These are phyloP conservation scores for Microtus oregoni DNA, from an alignment of 2,113 vertebrate species.

Conservation along the genomic window DNA sequence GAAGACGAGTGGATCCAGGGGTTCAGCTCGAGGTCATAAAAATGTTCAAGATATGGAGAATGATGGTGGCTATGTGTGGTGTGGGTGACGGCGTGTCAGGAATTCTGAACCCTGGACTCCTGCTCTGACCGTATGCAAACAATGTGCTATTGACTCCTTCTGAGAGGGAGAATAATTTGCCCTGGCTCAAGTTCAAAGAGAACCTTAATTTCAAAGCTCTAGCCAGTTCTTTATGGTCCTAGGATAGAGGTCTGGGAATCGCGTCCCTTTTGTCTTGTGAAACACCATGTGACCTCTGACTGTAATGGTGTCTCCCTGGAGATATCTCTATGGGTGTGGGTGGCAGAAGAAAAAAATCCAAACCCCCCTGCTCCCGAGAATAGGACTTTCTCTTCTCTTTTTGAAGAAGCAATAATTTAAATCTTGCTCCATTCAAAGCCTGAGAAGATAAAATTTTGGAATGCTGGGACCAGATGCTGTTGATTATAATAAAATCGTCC, in stretches of 20 bases:
- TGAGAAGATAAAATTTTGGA: background rate
- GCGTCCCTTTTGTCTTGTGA: background rate
- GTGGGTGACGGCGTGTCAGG: background rate
- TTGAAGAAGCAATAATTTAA: background rate
- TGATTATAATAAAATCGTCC: too few relatives aligned
- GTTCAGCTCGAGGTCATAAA: background rate
- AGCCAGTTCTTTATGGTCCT: background rate
- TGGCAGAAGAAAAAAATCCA: background rate
- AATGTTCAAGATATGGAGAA: background rate
- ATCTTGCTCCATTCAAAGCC: background rate
- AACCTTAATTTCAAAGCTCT: slow-evolving; percentile 40
- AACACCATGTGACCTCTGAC: background rate
- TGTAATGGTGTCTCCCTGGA: background rate
- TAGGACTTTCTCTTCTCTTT: background rate
- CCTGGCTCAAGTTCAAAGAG: slow-evolving; percentile 23
- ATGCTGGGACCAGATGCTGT: too few relatives aligned
- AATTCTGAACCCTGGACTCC: background rate
- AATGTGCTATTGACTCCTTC: background rate
- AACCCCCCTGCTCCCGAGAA: background rate
- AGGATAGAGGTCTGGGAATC: background rate
- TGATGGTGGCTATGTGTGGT: too few relatives aligned
- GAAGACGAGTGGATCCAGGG: too few relatives aligned
- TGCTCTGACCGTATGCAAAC: background rate
- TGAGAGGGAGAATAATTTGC: background rate
- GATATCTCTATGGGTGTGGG: background rate